phyloP scores from a whole-genome alignment of 1,140 invertebrate genomes.

The Euglossa dilemma region DNA sequence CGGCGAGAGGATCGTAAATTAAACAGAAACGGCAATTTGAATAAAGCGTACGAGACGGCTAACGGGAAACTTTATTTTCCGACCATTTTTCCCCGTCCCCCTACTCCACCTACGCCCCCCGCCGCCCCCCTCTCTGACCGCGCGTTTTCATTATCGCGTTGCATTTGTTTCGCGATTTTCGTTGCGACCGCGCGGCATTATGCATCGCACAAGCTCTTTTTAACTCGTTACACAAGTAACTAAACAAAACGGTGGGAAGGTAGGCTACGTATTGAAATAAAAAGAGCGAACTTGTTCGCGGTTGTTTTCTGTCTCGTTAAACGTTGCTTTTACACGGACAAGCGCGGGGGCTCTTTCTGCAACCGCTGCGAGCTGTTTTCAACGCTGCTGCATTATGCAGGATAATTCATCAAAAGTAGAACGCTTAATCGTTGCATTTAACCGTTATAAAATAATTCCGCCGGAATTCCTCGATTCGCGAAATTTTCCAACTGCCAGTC shows the following conservation, averaged over 20 bases:
- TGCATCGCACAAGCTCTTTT: neutral
- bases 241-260: neutral
- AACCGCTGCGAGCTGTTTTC: neutral
- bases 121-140: neutral
- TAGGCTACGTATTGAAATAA: neutral
- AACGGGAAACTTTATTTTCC: neutral
- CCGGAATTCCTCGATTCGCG: no score
- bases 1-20: neutral
- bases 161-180: neutral
- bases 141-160: neutral
- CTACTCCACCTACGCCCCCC: no score
- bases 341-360: neutral
- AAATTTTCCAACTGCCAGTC: no score
- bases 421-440: neutral
- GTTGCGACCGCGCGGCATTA: neutral
- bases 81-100: neutral
- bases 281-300: neutral
- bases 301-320: conserved; percentile 5
- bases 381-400: neutral
- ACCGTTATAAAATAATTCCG: neutral
- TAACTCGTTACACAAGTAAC: neutral
- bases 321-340: neutral
- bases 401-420: neutral
- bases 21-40: neutral
- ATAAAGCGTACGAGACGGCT: neutral